These are phyloP conservation scores for Montipora foliosa DNA, from an alignment of 64 coral and sea anemone species.

Conservation along the genomic window DNA sequence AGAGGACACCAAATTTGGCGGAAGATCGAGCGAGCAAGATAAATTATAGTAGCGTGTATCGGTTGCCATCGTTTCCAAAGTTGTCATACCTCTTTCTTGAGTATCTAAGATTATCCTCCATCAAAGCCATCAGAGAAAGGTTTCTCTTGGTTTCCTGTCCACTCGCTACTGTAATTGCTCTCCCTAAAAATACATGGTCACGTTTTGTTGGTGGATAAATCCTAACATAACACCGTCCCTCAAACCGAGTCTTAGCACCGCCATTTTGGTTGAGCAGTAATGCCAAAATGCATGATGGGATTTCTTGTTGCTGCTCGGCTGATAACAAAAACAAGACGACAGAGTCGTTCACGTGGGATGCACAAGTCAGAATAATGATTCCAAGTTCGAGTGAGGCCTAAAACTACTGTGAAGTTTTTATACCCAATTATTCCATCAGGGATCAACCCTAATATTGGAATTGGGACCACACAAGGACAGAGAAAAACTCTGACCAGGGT, in stretches of 20 bases:
- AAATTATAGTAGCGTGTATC: neutral
- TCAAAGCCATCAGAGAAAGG: slow-evolving; percentile 63
- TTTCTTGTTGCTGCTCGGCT: slow-evolving; percentile 1
- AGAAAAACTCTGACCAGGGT: no score
- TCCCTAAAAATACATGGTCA: neutral
- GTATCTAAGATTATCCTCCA: slow-evolving; percentile 46
- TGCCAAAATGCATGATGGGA: slow-evolving; percentile 29
- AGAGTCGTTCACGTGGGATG: no score
- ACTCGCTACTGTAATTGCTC: neutral
- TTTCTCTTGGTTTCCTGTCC: neutral
- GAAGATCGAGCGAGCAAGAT: neutral
- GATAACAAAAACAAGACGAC: no score
- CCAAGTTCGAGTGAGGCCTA: no score
- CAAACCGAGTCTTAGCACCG: neutral
- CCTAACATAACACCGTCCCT: neutral
- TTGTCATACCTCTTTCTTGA: slow-evolving; percentile 53
- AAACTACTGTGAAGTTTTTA: no score
- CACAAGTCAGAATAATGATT: no score
- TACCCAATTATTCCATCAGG: no score
- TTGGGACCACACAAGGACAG: no score
- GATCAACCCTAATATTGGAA: no score
- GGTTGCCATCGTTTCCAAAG: slow-evolving; percentile 32
- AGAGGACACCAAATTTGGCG: neutral
- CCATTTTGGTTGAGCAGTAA: slow-evolving; percentile 21
- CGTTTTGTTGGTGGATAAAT: neutral